Base-by-base conservation (phyloP, 2,888 invertebrate species). In the Sthenelais limicola region DNA sequence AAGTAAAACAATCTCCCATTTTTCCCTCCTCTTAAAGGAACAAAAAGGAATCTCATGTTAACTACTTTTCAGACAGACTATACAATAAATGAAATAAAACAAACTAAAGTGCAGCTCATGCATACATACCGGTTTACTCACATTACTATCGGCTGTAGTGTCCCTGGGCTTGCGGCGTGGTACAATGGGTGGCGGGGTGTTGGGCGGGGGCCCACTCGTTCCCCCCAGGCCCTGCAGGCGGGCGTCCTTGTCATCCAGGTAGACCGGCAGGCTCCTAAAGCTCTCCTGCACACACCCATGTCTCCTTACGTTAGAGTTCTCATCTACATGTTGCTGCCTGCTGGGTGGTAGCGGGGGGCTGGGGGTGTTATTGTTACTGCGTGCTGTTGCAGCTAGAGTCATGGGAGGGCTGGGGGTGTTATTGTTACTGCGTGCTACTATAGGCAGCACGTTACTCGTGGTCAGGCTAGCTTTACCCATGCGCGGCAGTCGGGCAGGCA, bases 391-490 rank as follows among this genome's bases (percentile, higher is more conserved):
- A n/a, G n/a, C n/a, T n/a, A n/a, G n/a, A n/a, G n/a, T n/a, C n/a
- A n/a, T n/a, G n/a, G n/a, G n/a, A n/a, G n/a, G n/a, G n/a, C n/a
- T n/a, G n/a, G 47, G 47, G 9, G 58, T 26, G 70, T 71, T 9
- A 71, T 52, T 15, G 48, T 67, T 43, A 38, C 62, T 28, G 33
- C 68, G 48, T 5, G 72, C n/a, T 1, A 73, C 73, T 2, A 74
- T 75, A 3, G 79, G 80, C 24, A 76, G 74, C n/a, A 77, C 77
- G 43, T 74, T 74, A 26, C 70, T 73, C 15, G 73, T 74, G 26
- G 75, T 74, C 21, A 78, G 71, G 48, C 79, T 79, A 0, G 78
- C 79, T 76, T 83, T 82, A 3, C 83, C 83, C 81, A 83, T 80
- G 26, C 77, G 75, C 0, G 81, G 80, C 47, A 75, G 77, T n/a